Evolutionary conservation across 2,888 invertebrate genomes (phyloP).

Genomic region (Chalcis sispes): DNA sequence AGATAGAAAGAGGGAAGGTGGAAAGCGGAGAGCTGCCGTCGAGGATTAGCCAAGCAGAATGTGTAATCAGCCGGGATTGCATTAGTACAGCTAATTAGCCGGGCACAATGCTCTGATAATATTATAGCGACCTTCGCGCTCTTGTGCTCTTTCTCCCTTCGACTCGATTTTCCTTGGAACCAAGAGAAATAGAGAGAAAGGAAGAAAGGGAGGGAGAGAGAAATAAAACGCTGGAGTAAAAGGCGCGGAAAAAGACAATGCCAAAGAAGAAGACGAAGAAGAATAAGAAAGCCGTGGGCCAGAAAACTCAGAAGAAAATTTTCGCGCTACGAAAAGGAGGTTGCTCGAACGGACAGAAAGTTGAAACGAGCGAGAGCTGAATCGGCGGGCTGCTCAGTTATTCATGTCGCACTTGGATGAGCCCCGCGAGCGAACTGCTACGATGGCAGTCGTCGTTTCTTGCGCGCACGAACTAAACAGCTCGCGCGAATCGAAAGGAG

Average conservation of each 20-base stretch:
- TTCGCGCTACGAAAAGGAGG: neutral
- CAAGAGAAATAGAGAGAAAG: neutral
- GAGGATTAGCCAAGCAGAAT: slow-evolving; percentile 70
- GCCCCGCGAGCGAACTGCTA: slow-evolving; percentile 67
- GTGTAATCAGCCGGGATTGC: slow-evolving; percentile 74
- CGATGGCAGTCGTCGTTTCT: too few relatives aligned
- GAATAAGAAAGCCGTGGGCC: slow-evolving; percentile 6
- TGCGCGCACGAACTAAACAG: too few relatives aligned
- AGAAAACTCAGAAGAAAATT: slow-evolving; percentile 51
- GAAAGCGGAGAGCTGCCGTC: slow-evolving; percentile 54
- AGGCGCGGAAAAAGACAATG: slow-evolving; percentile 55
- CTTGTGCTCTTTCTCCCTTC: neutral
- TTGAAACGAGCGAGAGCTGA: slow-evolving; percentile 59
- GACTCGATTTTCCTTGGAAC: slow-evolving; percentile 1
- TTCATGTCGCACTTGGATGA: slow-evolving; percentile 74
- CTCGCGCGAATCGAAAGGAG: slow-evolving; percentile 60
- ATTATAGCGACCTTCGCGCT: slow-evolving; percentile 66
- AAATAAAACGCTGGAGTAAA: neutral
- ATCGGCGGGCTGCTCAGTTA: slow-evolving; percentile 71
- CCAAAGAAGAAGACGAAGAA: slow-evolving; percentile 31
- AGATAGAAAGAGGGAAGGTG: slow-evolving; percentile 48
- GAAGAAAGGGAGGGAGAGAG: neutral
- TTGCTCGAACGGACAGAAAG: slow-evolving; percentile 23
- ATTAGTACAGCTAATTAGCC: slow-evolving; percentile 75
- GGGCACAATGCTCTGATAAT: slow-evolving; percentile 75